Evolutionary conservation across 2,797 vertebrate genomes (phyloP).

Genomic region (Crocodylus rhombifer): DNA sequence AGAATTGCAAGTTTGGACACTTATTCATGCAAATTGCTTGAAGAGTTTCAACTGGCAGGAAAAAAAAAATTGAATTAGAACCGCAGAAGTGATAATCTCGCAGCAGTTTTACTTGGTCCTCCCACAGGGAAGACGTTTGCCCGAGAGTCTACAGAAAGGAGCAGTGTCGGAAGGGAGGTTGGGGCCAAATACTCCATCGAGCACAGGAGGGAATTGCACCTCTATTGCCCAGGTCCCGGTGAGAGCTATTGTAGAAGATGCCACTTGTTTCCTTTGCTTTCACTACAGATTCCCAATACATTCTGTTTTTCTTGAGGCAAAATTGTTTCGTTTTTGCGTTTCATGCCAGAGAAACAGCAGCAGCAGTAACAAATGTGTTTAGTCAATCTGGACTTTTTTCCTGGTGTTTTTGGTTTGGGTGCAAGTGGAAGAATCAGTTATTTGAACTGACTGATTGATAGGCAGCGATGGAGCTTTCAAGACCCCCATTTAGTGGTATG

Average conservation of each 20-base stretch:
- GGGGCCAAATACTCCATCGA: too few species aligned
- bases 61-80: too few species aligned
- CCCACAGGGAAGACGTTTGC: too few species aligned
- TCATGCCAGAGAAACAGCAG: background rate
- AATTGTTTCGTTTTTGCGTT: too few species aligned
- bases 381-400: background rate
- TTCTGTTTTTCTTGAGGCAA: too few species aligned
- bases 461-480: constrained; percentile 46
- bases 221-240: background rate
- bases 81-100: too few species aligned
- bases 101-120: too few species aligned
- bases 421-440: constrained; percentile 7
- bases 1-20: too few species aligned
- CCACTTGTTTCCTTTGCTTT: constrained; percentile 42
- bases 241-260: background rate
- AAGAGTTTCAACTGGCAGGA: too few species aligned
- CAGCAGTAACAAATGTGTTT: constrained; percentile 69
- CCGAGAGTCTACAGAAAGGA: too few species aligned
- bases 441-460: background rate
- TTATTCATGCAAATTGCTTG: too few species aligned
- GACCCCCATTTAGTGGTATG: background rate
- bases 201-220: background rate
- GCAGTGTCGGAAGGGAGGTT: too few species aligned
- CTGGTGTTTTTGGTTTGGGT: background rate
- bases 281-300: background rate